Percentiles rank a stretch among this genome's conserved stretches.
Conservation (phyloP, 53 echinoderm and acorn worm genomes). For the Hippasteria phrygiana region DNA sequence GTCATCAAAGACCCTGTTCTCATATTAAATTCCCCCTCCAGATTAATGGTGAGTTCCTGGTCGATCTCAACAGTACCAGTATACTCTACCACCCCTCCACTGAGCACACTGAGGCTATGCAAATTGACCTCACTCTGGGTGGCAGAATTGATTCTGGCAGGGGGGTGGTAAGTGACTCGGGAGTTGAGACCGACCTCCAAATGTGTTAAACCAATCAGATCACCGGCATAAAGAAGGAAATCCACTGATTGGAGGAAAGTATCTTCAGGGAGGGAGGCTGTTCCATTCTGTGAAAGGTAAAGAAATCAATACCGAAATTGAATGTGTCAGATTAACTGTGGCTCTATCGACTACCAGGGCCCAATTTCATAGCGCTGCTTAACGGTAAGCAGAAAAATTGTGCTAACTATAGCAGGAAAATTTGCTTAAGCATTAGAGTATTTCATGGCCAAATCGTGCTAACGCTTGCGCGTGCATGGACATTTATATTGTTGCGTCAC, state of each 20-base stretch:
- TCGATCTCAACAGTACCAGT: conserved; percentile 57
- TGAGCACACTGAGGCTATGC: conserved; percentile 64
- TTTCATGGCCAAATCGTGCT: too few species aligned
- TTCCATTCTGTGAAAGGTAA: conserved; percentile 73
- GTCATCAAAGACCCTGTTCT: conserved; percentile 77
- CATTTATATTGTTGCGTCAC: too few species aligned
- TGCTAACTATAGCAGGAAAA: too few species aligned
- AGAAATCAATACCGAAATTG: not conserved
- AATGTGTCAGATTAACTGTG: too few species aligned
- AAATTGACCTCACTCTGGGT: conserved; percentile 65
- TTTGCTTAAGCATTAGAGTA: too few species aligned
- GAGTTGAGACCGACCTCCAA: conserved; percentile 77
- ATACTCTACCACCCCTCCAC: conserved; percentile 76
- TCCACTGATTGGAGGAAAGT: conserved; percentile 78
- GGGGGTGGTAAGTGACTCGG: conserved; percentile 73
- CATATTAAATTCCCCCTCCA: conserved; percentile 64
- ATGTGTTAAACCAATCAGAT: conserved; percentile 63
- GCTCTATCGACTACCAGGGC: too few species aligned
- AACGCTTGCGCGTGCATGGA: too few species aligned
- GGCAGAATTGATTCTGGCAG: conserved; percentile 75
- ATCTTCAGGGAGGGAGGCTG: conserved; percentile 66
- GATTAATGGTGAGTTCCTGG: conserved; percentile 62
- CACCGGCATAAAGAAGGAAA: conserved; percentile 69
- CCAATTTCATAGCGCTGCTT: too few species aligned
- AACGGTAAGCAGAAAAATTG: too few species aligned